A percentile compares a stretch with the other conserved stretches of the same genome.
Conservation (phyloP, 1,140 invertebrate genomes). For the Frieseomelitta varia region DNA sequence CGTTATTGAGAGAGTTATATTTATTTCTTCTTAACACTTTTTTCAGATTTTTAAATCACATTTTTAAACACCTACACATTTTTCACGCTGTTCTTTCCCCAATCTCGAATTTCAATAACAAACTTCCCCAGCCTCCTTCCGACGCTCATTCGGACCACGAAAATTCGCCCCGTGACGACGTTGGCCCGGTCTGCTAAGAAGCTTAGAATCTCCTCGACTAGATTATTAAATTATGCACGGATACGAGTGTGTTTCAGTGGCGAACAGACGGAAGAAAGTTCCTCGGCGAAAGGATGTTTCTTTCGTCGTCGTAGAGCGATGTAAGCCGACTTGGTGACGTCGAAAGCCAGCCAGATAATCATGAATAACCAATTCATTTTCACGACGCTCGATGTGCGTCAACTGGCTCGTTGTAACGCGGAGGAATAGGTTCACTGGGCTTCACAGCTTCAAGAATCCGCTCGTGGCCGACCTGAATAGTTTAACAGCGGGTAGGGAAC, state of each 20-base stretch:
- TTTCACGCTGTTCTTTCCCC: not conserved
- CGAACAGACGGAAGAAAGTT: not conserved
- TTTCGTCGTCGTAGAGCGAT: not conserved
- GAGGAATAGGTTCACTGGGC: not conserved
- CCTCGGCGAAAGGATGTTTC: not conserved
- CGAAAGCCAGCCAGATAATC: constrained; percentile 23
- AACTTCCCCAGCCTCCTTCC: no score
- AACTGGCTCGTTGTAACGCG: not conserved
- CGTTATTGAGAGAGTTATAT: no score
- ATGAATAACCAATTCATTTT: constrained; percentile 48
- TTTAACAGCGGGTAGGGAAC: constrained; percentile 2
- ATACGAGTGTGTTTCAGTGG: not conserved
- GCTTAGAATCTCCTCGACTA: constrained; percentile 5
- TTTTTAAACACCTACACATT: no score
- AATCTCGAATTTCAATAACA: not conserved
- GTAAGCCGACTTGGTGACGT: constrained; percentile 6
- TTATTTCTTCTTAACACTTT: no score
- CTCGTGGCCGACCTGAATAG: constrained; percentile 4
- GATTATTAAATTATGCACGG: constrained; percentile 39
- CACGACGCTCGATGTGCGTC: not conserved
- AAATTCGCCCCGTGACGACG: not conserved
- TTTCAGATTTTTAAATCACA: no score
- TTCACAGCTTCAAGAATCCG: not conserved
- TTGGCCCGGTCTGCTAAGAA: not conserved
- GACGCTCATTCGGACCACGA: no score